Evolutionary conservation across 2,797 vertebrate species (phyloP), one percentile per base, ranked within the genome.

Genomic region (Megalops cyprinoides): DNA sequence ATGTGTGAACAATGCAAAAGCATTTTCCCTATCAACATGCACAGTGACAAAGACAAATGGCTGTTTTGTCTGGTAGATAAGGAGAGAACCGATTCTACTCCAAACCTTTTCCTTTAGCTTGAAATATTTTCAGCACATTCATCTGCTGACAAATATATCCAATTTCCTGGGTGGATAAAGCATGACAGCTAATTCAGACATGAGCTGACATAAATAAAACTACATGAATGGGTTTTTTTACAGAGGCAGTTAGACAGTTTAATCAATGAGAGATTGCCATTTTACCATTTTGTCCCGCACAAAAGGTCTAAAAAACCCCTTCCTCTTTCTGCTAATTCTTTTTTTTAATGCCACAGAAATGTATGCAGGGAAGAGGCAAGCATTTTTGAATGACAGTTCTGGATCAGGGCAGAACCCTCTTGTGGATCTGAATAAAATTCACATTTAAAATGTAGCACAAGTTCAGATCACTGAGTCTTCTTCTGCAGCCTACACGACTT

Each of bases 51-150:
- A 49, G 48, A 84, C 46, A 80, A 49, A 86, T 78, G 58, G 62
- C 71, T 80, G 86, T 84, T 85, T 79, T 31, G 82, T 84, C 77
- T 84, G 76, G 81, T 48, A 39, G 49, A 82, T 80, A 37, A 84
- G 58, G 78, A 74, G 23, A 56, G 51, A 82, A 80, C 77, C 77
- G 79, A 87, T 62, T 78, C 37, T 79, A 83, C 80, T 81, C 58
- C 25, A 58, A n/a, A 65, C 80, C n/a, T 60, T 82, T n/a, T 77
- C 82, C 48, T 82, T 42, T 56, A 81, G 73, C 8, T 44, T 78
- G 39, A 55, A 15, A 4, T 39, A 69, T 42, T 69, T 3, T 8
- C 18, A 14, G 39, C 65, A 42, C 39, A 42, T 20, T 39, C 9
- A 20, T 69, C 15, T 9, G 5, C n/a, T 23, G 20, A 37, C 8